Base-by-base conservation (phyloP, 2,113 vertebrate species). In the Bubalus kerabau region DNA sequence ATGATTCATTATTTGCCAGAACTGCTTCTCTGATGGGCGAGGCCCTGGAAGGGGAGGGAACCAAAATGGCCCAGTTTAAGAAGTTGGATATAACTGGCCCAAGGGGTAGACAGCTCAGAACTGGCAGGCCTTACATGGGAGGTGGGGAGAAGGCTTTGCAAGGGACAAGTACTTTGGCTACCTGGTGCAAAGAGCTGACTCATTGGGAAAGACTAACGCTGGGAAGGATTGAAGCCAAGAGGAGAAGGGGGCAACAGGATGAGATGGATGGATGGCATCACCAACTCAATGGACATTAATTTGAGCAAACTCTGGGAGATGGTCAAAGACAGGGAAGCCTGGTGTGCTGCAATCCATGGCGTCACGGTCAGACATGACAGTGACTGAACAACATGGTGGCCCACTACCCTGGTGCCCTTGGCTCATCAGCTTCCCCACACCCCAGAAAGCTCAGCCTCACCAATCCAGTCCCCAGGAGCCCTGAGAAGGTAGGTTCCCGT, bases 1-100 rank as follows among this genome's bases (percentile, higher is more conserved):
- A 98, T 97, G 95, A 95, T 0, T 94, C 46, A 9, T 93, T 97
- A 97, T 32, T 87, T 52, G 87, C n/a, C 54, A 2, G 54, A 32
- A 40, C 67, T 32, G 82, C 15, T 90, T 32, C 36, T 52, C 74
- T 74, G 46, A 46, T 17, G 83, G 89, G 32, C 1, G 52, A 56
- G 46, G 23, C 50, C 36, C 28, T 46, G 67, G n/a, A 62, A 21
- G 5, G 30, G 32, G 19, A 7, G 7, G 56, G 48, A 32, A 32
- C 30, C 13, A 1, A 59, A 67, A 54, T 78, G 82, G 46, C 30
- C 28, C 87, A 74, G 85, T 7, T 60, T 23, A 15, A 48, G 24
- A 7, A 23, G 19, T 36, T 19, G 7, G 17, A 28, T 24, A 19
- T 17, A 43, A 54, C 30, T 57, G 32, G 21, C 40, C 5, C 67